Base-by-base conservation (phyloP, 2,113 vertebrate species). In the Petrocephalus microphthalmus region DNA sequence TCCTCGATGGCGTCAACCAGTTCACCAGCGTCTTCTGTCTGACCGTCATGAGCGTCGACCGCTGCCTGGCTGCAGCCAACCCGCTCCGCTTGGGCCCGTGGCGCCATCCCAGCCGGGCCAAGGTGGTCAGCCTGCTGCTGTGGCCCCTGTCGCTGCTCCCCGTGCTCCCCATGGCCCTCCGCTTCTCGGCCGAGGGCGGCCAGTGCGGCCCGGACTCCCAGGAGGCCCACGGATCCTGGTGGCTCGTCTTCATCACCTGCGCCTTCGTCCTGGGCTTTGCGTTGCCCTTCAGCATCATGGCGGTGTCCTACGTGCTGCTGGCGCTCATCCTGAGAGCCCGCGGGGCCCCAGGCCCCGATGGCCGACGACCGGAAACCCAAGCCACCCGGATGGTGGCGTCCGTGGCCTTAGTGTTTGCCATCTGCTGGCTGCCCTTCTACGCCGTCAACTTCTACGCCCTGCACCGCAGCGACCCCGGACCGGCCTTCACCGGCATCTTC, bases 341-440 rank as follows among this genome's bases (percentile, higher is more conserved):
- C 60, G 60, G 22, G 20, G 1, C 45, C 33, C 42, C 86, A 0
- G 92, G 88, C 87, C 87, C 42, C 0, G 93, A 94, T 53, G 88
- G 57, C 49, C 91, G 92, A 0, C 90, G 87, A 0, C 71, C 92
- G 60, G 95, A 96, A 91, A 91, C 45, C 0, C 95, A 95, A 91
- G 90, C 95, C n/a, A 95, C 95, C 86, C 93, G 91, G 0, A 96
- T 95, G 95, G 94, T 96, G 67, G 93, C 95, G 0, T 92, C 93
- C 0, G 94, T 96, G 45, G 94, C 95, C 56, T 56, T 93, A 1
- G 93, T 92, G 17, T 96, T 96, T 0, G 95, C 92, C 1, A 13
- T 94, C 13, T 96, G 96, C 91, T 96, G 96, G 95, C 90, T 96
- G 89, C 96, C 96, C 0, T 96, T 96, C 90, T 96, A 96, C 86